A percentile compares a stretch with the other conserved stretches of the same genome.
Conservation (phyloP, 2,113 vertebrate species). For the Chroicocephalus ridibundus region DNA sequence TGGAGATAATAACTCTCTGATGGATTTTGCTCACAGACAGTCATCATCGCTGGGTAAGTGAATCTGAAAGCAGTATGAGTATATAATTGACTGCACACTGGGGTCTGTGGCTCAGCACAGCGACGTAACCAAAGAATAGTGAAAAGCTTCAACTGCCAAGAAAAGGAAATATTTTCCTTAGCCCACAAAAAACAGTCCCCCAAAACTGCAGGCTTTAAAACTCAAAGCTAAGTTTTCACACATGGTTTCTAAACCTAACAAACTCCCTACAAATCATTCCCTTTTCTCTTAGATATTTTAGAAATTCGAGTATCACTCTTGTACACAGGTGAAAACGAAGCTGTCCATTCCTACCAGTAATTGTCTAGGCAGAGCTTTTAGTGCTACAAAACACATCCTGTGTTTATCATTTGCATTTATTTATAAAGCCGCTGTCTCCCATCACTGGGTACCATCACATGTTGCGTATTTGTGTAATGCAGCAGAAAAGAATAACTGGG, state of each 20-base stretch:
- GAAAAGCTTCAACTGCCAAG: conserved; percentile 2
- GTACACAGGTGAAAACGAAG: neutral
- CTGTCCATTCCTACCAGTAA: neutral
- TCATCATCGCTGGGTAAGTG: conserved; percentile 47
- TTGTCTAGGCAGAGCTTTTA: neutral
- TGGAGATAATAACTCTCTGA: conserved; percentile 54
- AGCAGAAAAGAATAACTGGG: conserved; percentile 35
- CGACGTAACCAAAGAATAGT: neutral
- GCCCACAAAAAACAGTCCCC: neutral
- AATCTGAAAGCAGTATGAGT: conserved; percentile 44
- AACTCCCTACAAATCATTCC: neutral
- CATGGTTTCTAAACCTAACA: neutral
- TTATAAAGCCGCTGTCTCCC: neutral
- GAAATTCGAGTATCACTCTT: neutral
- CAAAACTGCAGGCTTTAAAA: conserved; percentile 18
- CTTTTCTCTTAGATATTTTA: neutral
- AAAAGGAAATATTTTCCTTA: conserved; percentile 18
- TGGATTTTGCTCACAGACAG: conserved; percentile 46
- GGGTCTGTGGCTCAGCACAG: neutral
- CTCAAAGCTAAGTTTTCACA: neutral
- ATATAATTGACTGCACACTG: conserved; percentile 36
- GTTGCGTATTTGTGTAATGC: conserved; percentile 34
- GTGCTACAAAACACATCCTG: neutral
- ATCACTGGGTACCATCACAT: neutral
- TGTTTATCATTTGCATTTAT: conserved; percentile 25